A percentile compares a stretch with the other conserved stretches of the same genome.
phyloP scores from a whole-genome alignment of 35 echinoderm and acorn worm genomes.

The Holothuria glaberrima region DNA sequence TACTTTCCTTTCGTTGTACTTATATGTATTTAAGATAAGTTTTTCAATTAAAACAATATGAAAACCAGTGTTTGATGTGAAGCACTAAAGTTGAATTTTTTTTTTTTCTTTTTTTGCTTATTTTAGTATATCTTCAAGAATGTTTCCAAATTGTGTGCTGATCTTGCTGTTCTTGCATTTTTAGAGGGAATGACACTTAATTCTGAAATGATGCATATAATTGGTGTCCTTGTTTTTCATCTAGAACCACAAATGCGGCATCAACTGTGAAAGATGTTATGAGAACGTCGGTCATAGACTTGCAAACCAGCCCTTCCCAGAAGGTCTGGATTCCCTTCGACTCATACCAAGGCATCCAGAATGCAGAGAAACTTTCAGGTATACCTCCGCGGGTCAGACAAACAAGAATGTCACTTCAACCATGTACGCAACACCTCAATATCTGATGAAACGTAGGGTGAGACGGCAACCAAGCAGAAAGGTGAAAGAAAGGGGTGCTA shows the following conservation, averaged over 20 bases:
- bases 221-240: no score
- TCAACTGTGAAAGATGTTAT: not conserved
- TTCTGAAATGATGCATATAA: no score
- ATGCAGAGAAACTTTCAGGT: conserved; percentile 8
- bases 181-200: no score
- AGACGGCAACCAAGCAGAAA: not conserved
- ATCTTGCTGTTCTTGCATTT: no score
- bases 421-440: conserved; percentile 44
- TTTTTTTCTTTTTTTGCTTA: no score
- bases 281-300: conserved; percentile 27
- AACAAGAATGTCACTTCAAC: conserved; percentile 27
- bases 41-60: no score
- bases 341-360: conserved; percentile 37
- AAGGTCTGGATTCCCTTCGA: conserved; percentile 1
- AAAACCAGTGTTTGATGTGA: no score
- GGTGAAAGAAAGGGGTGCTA: not conserved
- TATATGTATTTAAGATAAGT: no score
- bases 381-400: not conserved
- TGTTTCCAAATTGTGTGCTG: no score
- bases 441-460: not conserved
- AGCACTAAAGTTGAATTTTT: no score
- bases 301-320: conserved; percentile 15
- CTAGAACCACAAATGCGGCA: not conserved
- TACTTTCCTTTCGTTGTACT: no score
- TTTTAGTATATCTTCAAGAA: no score